Base-by-base conservation (phyloP, 1,140 invertebrate species). In the Leucophenga varia region DNA sequence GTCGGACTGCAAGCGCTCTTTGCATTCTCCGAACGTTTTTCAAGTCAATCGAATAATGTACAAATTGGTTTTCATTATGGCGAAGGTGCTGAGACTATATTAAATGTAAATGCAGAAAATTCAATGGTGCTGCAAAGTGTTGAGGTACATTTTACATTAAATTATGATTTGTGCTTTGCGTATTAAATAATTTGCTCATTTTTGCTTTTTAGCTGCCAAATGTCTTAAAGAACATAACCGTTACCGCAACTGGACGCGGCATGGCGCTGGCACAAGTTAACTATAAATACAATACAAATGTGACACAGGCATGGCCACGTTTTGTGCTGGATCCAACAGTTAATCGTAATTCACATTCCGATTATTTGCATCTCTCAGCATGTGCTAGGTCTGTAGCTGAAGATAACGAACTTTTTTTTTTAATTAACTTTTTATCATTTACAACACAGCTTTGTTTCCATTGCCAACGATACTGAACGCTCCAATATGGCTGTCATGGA, bases 401-500 rank as follows among this genome's bases (percentile, higher is more conserved):
- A n/a, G n/a, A n/a, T n/a, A n/a, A n/a, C n/a, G n/a, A n/a, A n/a
- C 2, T 36, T 28, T 1, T 36, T 47, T 28, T 19, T 34, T 8
- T 12, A 36, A 36, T 14, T 36, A 36, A 7, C 10, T 25, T 25
- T 5, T 25, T 25, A 6, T 25, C 22, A 5, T 25, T 25, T 10
- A 25, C 8, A 39, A 39, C 10, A 39, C 8, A 83, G 83, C 34
- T 86, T 86, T 60, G 81, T 85, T 0, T 74, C 78, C n/a, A 79
- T 77, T 8, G 46, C 40, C 1, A 77, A 76, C 30, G 76, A 79
- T 63, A 57, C 77, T 4, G 81, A 84, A 43, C 79, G 82, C 52
- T 89, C 87, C 56, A 93, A 93, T 64, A 94, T 95, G 91, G 91
- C 89, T 31, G 87, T 95, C 2, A 89, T 94, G 84, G 90, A 93